Evolutionary conservation across 2,888 invertebrate genomes (phyloP).

Genomic region (Trachelus stipa): DNA sequence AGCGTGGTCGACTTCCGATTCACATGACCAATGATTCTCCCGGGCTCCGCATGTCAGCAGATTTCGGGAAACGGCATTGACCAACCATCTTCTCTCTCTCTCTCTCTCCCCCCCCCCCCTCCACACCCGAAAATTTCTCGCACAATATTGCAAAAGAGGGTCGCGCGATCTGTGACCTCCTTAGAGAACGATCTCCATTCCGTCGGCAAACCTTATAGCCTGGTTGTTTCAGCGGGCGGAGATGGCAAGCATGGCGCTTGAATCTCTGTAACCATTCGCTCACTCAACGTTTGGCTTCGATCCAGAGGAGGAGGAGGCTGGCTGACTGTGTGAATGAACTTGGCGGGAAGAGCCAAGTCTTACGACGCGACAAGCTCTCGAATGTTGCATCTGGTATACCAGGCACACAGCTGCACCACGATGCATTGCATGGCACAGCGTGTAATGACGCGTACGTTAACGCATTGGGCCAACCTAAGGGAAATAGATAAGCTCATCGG

Average conservation of each 20-base stretch:
- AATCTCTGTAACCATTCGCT: conserved; percentile 34
- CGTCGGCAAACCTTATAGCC: conserved; percentile 9
- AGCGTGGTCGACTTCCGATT: conserved; percentile 22
- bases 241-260: not conserved
- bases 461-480: no score
- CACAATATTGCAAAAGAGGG: conserved; percentile 49
- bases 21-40: conserved; percentile 49
- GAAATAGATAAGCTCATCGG: no score
- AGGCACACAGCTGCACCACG: no score
- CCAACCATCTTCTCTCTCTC: no score
- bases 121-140: conserved; percentile 36
- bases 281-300: conserved; percentile 60
- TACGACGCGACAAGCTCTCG: no score
- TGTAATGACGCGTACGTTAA: no score
- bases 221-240: not conserved
- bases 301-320: conserved; percentile 54
- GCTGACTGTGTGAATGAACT: conserved; percentile 54
- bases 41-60: conserved; percentile 48
- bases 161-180: conserved; percentile 49
- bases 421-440: no score
- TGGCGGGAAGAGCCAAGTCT: conserved; percentile 57
- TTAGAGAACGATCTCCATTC: conserved; percentile 39
- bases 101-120: no score
- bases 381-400: no score
- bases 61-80: conserved; percentile 40